These are phyloP conservation scores for Pristis pectinata DNA, from an alignment of 2,797 vertebrate species.

Conservation along the genomic window DNA sequence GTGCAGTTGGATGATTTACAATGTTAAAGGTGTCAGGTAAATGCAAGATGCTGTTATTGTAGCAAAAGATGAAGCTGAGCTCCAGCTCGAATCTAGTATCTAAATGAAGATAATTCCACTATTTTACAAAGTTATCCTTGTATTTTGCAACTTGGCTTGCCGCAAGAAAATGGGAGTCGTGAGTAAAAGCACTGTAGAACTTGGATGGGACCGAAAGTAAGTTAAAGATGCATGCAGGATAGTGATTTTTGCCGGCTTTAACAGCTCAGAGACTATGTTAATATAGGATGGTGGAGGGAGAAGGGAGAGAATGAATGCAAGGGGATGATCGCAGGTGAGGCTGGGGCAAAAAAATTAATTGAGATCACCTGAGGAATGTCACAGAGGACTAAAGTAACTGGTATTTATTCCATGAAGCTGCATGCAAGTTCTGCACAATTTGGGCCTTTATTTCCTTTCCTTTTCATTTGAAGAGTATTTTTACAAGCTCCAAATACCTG, in stretches of 20 bases:
- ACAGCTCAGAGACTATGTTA: neutral
- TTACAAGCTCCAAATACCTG: too few species aligned
- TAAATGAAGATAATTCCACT: neutral
- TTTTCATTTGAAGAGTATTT: too few species aligned
- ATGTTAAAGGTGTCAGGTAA: neutral
- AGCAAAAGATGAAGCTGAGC: neutral
- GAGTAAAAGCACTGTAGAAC: neutral
- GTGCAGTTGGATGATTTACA: neutral
- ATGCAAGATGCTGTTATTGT: neutral
- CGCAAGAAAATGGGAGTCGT: neutral
- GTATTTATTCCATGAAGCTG: neutral
- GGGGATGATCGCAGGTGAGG: neutral
- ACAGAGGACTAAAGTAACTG: neutral
- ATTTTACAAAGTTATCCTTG: neutral
- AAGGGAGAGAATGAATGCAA: neutral
- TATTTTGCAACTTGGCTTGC: neutral
- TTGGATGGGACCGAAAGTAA: neutral
- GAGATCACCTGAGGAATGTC: neutral
- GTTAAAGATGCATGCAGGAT: neutral
- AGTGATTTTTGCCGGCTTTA: neutral
- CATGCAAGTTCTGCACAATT: neutral
- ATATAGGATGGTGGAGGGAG: neutral
- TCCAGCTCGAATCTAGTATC: neutral
- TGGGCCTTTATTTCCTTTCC: too few species aligned
- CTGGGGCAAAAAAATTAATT: neutral